A percentile compares a stretch with the other conserved stretches of the same genome.
Evolutionary conservation across 2,797 vertebrate species (phyloP).

Genomic region (Peromyscus aztecus): DNA sequence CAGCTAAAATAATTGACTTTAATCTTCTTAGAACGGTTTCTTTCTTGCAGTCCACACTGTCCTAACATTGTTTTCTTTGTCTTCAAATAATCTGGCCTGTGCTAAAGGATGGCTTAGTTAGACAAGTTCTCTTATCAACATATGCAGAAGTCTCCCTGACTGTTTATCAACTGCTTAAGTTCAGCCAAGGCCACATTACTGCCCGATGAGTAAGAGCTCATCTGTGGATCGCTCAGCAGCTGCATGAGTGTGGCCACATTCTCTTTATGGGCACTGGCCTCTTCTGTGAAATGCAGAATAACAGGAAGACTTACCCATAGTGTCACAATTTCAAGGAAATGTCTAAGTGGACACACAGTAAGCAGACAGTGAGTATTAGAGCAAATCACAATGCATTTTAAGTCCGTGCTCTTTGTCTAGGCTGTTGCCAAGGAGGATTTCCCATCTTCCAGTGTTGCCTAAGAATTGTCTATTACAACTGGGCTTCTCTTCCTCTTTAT

Average conservation of each 20-base stretch:
- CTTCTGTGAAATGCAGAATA: not conserved
- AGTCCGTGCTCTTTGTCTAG: not conserved
- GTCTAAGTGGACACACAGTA: not conserved
- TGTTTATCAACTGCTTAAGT: conserved; percentile 13
- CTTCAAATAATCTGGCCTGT: not conserved
- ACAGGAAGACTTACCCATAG: not conserved
- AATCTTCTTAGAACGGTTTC: conserved; percentile 10
- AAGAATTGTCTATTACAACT: not conserved
- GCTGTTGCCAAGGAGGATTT: not conserved
- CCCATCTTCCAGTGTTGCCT: not conserved
- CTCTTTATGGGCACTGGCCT: not conserved
- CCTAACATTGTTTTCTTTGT: not conserved
- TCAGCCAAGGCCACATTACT: not conserved
- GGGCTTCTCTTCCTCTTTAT: not conserved
- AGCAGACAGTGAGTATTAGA: not conserved
- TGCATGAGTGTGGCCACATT: not conserved
- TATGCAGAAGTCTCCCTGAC: not conserved
- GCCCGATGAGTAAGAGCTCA: not conserved
- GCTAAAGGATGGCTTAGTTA: not conserved
- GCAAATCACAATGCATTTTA: not conserved
- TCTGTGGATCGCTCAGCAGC: not conserved
- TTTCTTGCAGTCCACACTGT: not conserved
- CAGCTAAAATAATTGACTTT: conserved; percentile 39
- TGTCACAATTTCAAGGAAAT: not conserved
- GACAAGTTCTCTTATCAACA: not conserved